Evolutionary conservation across 1,140 invertebrate genomes (phyloP).

Genomic region (Ceratitis capitata): DNA sequence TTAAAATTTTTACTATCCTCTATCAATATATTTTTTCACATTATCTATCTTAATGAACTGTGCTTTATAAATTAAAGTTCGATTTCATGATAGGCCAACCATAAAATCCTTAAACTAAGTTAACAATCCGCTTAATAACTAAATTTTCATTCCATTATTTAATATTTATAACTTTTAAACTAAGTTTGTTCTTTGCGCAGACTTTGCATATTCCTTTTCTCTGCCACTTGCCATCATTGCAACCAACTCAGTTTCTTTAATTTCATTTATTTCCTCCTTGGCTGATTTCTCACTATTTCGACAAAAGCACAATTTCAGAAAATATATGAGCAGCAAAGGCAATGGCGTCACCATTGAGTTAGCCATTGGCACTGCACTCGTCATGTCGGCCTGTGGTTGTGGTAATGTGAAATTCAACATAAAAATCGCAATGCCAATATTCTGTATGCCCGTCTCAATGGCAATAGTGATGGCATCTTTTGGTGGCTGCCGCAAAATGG

Average conservation of each 20-base stretch:
- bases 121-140: no score
- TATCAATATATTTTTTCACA: no score
- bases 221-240: constrained; percentile 38
- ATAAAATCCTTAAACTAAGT: no score
- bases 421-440: constrained; percentile 92
- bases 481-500: constrained; percentile 71
- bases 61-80: no score
- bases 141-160: no score
- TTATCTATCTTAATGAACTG: no score
- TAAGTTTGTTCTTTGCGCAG: not conserved
- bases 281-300: constrained; percentile 41
- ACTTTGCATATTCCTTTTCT: not conserved
- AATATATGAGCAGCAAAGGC: constrained; percentile 71
- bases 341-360: constrained; percentile 94
- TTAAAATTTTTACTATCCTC: no score
- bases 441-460: constrained; percentile 94
- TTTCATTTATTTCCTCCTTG: constrained; percentile 8
- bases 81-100: no score
- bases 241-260: constrained; percentile 34
- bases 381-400: constrained; percentile 81
- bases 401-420: constrained; percentile 75
- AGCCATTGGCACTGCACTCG: constrained; percentile 88
- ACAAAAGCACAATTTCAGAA: constrained; percentile 45
- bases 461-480: constrained; percentile 84
- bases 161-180: no score